Base-by-base conservation (phyloP, 2,113 vertebrate genomes). In the Panurus biarmicus region DNA sequence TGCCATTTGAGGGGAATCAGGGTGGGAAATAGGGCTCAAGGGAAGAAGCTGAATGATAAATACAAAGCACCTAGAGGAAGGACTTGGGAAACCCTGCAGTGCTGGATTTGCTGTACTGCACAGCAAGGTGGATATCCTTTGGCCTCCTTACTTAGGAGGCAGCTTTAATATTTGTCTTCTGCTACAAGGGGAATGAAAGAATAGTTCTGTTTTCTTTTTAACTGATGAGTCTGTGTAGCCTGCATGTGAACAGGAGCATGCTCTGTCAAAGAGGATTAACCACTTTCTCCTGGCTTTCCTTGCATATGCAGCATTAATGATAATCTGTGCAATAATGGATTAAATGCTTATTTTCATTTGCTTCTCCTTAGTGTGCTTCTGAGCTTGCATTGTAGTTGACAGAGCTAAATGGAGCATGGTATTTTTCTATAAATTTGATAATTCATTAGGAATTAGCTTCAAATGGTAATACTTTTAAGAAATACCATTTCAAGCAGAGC, bases 171-270 rank as follows among this genome's bases (percentile, higher is more conserved):
- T 31, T 87, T 83, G 23, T 90, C 73, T 93, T 96, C 92, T 90
- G 71, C 85, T 94, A 77, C 96, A 92, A 96, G 89, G 92, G 70
- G 69, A 96, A 62, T 64, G n/a, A 65, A 75, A 73, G 53, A 75
- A 12, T n/a, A 58, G 65, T 85, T 95, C 20, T 89, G 56, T 77
- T 92, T 95, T 53, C 20, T n/a, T 74, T 94, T 82, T 90, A 71
- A 40, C 58, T 21, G 67, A 21, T 18, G 48, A 71, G 51, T 92
- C 78, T 75, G 20, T 77, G 62, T 95, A 86, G 85, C 90, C 86
- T 97, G 97, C 97, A 97, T 98, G 97, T 97, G 98, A 98, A 98
- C 97, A 98, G 97, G 93, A 98, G 98, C 98, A 97, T 98, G 98
- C 97, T 98, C 97, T 98, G 96, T 98, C 98, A 98, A 98, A 98